A percentile compares a stretch with the other conserved stretches of the same genome.
Conservation (phyloP, 2,888 invertebrate species). For the Theretra japonica region DNA sequence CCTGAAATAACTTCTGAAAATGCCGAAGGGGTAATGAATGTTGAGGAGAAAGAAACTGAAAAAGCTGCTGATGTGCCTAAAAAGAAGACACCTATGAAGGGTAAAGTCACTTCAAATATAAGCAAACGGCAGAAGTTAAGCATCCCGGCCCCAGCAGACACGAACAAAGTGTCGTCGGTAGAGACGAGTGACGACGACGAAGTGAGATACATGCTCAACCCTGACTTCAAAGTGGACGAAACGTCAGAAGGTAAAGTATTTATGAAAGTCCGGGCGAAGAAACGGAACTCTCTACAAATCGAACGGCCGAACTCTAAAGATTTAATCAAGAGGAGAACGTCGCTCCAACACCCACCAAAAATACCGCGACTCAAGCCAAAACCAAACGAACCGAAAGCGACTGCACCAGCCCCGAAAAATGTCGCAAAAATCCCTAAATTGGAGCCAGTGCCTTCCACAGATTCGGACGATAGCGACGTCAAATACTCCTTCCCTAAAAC, state of each 20-base stretch:
- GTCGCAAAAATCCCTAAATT: constrained; percentile 49
- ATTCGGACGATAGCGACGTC: constrained; percentile 77
- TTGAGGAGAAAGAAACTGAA: constrained; percentile 45
- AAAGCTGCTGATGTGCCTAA: constrained; percentile 54
- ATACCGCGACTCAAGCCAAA: constrained; percentile 69
- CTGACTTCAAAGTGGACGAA: constrained; percentile 64
- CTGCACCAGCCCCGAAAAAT: constrained; percentile 45
- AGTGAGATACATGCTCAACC: constrained; percentile 77
- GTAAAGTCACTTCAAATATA: constrained; percentile 52
- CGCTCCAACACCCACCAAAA: constrained; percentile 74
- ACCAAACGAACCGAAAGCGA: constrained; percentile 52
- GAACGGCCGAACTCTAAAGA: constrained; percentile 75
- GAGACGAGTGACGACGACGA: constrained; percentile 76
- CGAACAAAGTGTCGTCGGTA: constrained; percentile 42
- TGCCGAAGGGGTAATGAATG: constrained; percentile 50
- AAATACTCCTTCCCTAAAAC: constrained; percentile 77
- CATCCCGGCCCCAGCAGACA: constrained; percentile 41
- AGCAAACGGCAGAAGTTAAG: constrained; percentile 60
- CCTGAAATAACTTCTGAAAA: constrained; percentile 38
- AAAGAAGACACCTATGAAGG: constrained; percentile 59
- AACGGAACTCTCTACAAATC: constrained; percentile 73
- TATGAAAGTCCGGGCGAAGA: constrained; percentile 70
- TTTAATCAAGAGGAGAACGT: constrained; percentile 67
- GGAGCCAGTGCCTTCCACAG: constrained; percentile 60
- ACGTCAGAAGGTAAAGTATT: constrained; percentile 62